phyloP scores from a whole-genome alignment of 2,888 invertebrate species.

The Acanthococcus lagerstroemiae region DNA sequence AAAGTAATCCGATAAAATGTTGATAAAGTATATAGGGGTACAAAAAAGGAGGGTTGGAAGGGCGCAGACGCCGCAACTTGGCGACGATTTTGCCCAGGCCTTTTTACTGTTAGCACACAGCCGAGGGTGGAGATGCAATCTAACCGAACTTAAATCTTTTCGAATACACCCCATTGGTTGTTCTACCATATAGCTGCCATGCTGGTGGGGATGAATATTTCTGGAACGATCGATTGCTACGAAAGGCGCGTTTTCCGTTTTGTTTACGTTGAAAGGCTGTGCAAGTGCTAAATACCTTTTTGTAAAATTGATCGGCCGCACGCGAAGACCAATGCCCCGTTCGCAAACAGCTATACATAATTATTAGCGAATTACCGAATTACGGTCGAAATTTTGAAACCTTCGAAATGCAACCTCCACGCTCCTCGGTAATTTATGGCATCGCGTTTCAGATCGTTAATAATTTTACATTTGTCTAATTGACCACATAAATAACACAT shows the following conservation, averaged over 20 bases:
- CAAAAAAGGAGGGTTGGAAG: neutral
- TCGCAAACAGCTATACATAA: too few species aligned
- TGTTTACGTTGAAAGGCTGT: neutral
- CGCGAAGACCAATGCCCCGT: too few species aligned
- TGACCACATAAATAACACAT: too few species aligned
- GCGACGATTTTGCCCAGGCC: too few species aligned
- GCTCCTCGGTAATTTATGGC: too few species aligned
- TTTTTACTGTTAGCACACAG: neutral
- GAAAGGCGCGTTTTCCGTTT: neutral
- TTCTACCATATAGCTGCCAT: neutral
- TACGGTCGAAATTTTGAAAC: too few species aligned
- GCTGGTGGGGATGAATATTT: conserved; percentile 3
- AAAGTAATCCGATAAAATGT: conserved; percentile 21
- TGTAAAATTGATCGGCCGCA: too few species aligned
- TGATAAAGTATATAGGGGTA: conserved; percentile 4
- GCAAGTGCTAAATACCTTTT: conserved; percentile 4
- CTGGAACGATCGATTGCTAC: conserved; percentile 19
- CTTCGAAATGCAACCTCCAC: too few species aligned
- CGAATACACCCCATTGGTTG: conserved; percentile 9
- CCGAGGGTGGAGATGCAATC: conserved; percentile 17
- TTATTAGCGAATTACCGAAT: too few species aligned
- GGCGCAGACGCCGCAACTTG: too few species aligned
- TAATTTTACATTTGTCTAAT: too few species aligned
- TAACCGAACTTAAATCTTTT: conserved; percentile 5
- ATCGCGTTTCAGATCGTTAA: too few species aligned